phyloP scores from a whole-genome alignment of 2,113 vertebrate genomes.

The Pedionomus torquatus region DNA sequence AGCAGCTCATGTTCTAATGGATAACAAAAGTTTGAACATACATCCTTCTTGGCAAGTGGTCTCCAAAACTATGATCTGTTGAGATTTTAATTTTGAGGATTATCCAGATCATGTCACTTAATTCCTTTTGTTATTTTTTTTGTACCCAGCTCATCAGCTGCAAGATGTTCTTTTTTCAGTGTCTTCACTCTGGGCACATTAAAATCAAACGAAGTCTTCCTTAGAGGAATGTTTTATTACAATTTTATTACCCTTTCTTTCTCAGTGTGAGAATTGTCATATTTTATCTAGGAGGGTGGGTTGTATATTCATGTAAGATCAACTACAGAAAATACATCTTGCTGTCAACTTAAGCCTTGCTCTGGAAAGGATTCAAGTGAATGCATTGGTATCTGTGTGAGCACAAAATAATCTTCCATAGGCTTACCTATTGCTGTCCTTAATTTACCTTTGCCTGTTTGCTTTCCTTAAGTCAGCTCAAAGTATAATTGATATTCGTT shows the following conservation, averaged over 20 bases:
- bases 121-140: background rate
- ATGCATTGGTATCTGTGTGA: background rate
- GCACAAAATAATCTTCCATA: background rate
- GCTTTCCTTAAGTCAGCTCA: background rate
- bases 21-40: constrained; percentile 27
- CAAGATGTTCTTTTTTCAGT: background rate
- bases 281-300: background rate
- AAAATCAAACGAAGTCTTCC: background rate
- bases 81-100: constrained; percentile 15
- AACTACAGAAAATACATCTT: background rate
- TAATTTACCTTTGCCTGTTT: background rate
- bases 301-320: background rate
- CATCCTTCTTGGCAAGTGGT: constrained; percentile 46
- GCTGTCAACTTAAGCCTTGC: background rate
- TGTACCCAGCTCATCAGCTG: background rate
- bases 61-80: background rate
- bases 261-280: background rate
- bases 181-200: background rate
- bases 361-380: background rate
- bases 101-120: background rate
- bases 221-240: background rate
- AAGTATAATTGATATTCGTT: background rate
- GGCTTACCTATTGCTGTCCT: background rate
- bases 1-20: background rate
- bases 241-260: background rate